Percentiles rank a stretch among this genome's conserved stretches.
Conservation (phyloP, 2,797 vertebrate species). For the Scleropages formosus region DNA sequence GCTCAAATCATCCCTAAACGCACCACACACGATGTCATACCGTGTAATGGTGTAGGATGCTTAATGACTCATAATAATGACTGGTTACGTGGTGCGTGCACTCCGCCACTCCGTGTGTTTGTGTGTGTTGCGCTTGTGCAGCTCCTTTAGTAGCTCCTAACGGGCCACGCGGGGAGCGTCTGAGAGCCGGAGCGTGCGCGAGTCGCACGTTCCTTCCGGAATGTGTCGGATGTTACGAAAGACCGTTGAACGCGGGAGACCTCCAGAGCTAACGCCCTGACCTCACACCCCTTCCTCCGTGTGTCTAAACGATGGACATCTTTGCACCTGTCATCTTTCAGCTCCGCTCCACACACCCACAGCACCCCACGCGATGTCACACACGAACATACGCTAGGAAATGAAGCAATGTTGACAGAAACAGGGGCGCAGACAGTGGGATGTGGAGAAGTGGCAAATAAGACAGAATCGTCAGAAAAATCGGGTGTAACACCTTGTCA, state of each 20-base stretch:
- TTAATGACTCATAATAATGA: constrained; percentile 10
- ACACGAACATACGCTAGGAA: background rate
- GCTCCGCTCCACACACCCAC: background rate
- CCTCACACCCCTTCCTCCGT: no score
- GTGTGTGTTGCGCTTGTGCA: background rate
- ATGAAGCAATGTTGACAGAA: background rate
- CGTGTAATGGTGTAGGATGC: background rate
- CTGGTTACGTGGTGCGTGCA: background rate
- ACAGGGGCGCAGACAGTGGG: no score
- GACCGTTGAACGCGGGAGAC: no score
- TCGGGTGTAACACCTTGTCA: background rate
- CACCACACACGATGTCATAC: background rate
- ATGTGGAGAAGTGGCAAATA: no score
- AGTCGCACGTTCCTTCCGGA: background rate
- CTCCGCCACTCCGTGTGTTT: background rate
- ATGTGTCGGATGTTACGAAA: background rate
- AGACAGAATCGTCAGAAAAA: background rate
- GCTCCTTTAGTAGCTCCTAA: background rate
- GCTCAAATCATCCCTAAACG: background rate
- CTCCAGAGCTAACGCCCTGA: no score
- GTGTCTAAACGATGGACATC: no score
- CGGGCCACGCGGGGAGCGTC: background rate
- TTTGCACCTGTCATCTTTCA: no score
- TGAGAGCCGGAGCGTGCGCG: background rate
- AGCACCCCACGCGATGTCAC: background rate